phyloP scores from a whole-genome alignment of 2,113 vertebrate species.

The Brachionichthys hirsutus region DNA sequence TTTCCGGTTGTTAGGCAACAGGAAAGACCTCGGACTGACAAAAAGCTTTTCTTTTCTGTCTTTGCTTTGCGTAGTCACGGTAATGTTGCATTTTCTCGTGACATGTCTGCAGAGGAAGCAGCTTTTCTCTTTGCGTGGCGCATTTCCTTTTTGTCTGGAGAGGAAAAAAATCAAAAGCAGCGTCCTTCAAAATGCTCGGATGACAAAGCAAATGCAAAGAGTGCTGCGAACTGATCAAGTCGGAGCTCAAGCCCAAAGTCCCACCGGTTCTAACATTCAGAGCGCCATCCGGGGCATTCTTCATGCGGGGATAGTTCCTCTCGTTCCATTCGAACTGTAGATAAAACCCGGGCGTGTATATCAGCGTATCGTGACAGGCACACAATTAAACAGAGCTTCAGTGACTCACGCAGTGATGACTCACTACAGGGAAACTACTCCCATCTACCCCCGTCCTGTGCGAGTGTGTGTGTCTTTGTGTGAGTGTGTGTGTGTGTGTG shows the following conservation, averaged over 20 bases:
- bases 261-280: no score
- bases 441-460: constrained; percentile 53
- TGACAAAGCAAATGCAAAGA: constrained; percentile 5
- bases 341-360: constrained; percentile 49
- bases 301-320: constrained; percentile 6
- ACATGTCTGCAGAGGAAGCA: constrained; percentile 19
- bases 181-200: neutral
- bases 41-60: constrained; percentile 9
- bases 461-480: constrained; percentile 27
- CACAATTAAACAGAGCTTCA: constrained; percentile 74
- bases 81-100: constrained; percentile 38
- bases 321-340: constrained; percentile 32
- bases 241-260: neutral
- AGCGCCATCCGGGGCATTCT: neutral
- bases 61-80: constrained; percentile 10
- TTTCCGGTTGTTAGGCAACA: constrained; percentile 37
- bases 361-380: constrained; percentile 74
- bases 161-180: constrained; percentile 2
- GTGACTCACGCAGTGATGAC: constrained; percentile 79
- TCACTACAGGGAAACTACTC: constrained; percentile 77
- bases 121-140: constrained; percentile 16
- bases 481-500: constrained; percentile 24
- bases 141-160: constrained; percentile 1
- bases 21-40: constrained; percentile 4
- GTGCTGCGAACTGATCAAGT: neutral